Conservation (phyloP, 2,888 invertebrate species). For the Pristionchus entomophagus region DNA sequence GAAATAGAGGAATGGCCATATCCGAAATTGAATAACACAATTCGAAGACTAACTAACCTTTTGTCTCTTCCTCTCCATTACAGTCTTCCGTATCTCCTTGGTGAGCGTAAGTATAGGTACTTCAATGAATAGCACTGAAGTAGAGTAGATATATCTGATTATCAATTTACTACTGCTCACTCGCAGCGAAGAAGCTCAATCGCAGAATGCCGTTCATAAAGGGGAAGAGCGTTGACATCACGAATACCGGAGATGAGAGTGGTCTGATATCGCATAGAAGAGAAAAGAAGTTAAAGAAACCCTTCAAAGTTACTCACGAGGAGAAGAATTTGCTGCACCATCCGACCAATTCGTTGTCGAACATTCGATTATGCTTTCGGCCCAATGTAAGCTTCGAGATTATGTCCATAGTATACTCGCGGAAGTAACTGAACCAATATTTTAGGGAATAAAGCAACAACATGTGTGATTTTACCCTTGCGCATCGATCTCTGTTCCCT, state of each 20-base stretch:
- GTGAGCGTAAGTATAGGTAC: background rate
- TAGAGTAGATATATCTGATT: background rate
- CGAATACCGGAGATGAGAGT: background rate
- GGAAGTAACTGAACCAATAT: slow-evolving; percentile 53
- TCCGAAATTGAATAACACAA: background rate
- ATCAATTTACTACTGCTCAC: background rate
- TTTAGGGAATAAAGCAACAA: too few species aligned
- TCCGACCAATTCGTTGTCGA: slow-evolving; percentile 48
- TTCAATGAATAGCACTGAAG: background rate
- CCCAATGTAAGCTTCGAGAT: slow-evolving; percentile 62
- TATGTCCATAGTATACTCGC: slow-evolving; percentile 62
- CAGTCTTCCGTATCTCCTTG: background rate
- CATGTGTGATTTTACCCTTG: too few species aligned
- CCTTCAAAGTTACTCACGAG: background rate
- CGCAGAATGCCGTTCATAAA: background rate
- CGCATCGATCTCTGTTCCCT: background rate
- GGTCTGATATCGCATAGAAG: background rate
- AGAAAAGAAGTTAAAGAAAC: background rate
- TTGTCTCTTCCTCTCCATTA: background rate
- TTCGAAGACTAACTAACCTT: background rate
- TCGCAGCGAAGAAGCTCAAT: background rate
- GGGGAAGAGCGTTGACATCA: background rate
- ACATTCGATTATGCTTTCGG: slow-evolving; percentile 51
- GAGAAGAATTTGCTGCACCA: background rate
- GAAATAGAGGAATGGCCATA: background rate